phyloP scores from a whole-genome alignment of 2,113 vertebrate genomes.

The Condylura cristata region DNA sequence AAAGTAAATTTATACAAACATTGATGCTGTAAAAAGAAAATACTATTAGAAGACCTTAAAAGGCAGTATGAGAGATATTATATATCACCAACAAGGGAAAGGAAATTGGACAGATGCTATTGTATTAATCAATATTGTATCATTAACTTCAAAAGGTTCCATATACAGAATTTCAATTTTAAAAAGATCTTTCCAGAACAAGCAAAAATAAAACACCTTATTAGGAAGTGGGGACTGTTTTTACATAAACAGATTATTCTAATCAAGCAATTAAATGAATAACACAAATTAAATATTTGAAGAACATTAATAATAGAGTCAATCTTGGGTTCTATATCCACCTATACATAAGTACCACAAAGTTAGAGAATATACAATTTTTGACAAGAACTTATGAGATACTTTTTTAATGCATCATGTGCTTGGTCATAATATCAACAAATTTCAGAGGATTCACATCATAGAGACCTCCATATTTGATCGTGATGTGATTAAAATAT shows the following conservation, averaged over 20 bases:
- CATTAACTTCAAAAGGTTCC: neutral
- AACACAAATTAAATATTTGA: neutral
- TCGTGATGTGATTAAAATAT: neutral
- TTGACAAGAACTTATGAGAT: neutral
- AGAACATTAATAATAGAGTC: neutral
- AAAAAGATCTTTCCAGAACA: neutral
- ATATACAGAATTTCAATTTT: neutral
- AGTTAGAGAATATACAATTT: neutral
- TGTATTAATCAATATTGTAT: no score
- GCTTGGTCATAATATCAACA: neutral
- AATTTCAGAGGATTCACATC: neutral
- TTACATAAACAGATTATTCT: neutral
- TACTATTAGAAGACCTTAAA: neutral
- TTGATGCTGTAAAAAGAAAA: neutral
- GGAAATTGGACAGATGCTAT: neutral
- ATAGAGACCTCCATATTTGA: neutral
- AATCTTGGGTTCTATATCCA: neutral
- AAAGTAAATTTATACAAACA: constrained; percentile 16
- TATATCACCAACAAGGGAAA: neutral
- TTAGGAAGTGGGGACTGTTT: neutral
- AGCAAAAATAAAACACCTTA: neutral
- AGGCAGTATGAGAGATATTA: neutral
- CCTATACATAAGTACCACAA: neutral
- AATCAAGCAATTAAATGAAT: neutral
- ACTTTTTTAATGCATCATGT: neutral